Conservation (phyloP, 2,113 vertebrate species). For the Cheilinus undulatus region DNA sequence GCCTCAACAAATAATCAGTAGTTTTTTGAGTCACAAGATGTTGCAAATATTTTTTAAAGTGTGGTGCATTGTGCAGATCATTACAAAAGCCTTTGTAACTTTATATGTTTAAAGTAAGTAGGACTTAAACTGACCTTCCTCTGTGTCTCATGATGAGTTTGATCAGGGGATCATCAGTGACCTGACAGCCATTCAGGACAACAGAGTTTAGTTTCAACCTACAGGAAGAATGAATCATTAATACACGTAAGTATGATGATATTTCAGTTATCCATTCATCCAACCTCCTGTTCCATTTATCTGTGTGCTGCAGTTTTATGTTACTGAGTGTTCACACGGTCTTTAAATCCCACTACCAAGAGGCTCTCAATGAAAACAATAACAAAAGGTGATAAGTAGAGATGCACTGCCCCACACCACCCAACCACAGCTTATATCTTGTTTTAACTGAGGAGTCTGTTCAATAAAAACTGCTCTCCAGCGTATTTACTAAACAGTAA, state of each 20-base stretch:
- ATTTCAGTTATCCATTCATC: not conserved
- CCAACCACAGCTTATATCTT: too few species aligned
- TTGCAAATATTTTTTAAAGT: not conserved
- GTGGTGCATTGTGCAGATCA: not conserved
- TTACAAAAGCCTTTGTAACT: not conserved
- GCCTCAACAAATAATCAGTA: too few species aligned
- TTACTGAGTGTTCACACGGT: not conserved
- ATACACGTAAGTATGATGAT: not conserved
- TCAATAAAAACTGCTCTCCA: too few species aligned
- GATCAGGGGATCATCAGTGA: slow-evolving; percentile 71
- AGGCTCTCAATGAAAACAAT: too few species aligned
- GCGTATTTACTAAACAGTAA: too few species aligned
- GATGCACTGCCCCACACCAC: too few species aligned
- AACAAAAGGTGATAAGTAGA: too few species aligned
- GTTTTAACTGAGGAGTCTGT: too few species aligned
- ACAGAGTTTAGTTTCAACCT: slow-evolving; percentile 63
- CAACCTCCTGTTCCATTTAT: not conserved
- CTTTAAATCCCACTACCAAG: too few species aligned
- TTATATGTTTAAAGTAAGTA: not conserved
- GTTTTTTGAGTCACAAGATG: not conserved
- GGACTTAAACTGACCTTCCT: slow-evolving; percentile 59
- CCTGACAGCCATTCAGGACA: slow-evolving; percentile 65
- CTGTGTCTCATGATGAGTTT: slow-evolving; percentile 60
- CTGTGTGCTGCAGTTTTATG: not conserved
- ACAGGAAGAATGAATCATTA: not conserved